A percentile compares a stretch with the other conserved stretches of the same genome.
Evolutionary conservation across 2,113 vertebrate genomes (phyloP).

Genomic region (Mustela nigripes): DNA sequence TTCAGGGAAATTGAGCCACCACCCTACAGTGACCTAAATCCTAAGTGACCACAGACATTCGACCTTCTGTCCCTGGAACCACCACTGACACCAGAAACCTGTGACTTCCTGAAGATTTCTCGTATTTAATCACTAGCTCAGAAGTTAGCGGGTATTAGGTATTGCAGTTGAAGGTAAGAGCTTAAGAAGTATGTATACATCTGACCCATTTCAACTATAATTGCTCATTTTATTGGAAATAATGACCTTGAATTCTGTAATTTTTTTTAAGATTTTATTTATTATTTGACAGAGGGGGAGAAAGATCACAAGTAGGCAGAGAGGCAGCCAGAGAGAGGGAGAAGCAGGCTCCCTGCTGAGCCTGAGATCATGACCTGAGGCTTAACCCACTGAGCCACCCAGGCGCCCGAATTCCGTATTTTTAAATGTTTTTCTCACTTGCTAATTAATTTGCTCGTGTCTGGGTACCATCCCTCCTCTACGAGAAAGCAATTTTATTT

Average conservation of each 20-base stretch:
- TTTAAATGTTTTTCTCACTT: not conserved
- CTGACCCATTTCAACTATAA: not conserved
- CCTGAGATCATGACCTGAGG: too few species aligned
- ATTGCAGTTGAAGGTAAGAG: not conserved
- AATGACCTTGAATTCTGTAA: not conserved
- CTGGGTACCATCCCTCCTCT: not conserved
- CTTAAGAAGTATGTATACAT: not conserved
- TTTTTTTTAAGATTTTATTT: not conserved
- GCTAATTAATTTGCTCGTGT: not conserved
- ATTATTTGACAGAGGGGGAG: too few species aligned
- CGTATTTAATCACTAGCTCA: not conserved
- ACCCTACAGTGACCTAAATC: not conserved
- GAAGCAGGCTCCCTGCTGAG: too few species aligned
- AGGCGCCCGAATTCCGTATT: too few species aligned
- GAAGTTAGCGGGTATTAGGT: not conserved
- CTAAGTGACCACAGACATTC: not conserved
- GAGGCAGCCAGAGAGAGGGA: too few species aligned
- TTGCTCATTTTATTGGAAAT: constrained; percentile 22
- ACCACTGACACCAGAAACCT: not conserved
- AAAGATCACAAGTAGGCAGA: too few species aligned
- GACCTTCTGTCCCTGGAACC: not conserved
- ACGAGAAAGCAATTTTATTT: not conserved
- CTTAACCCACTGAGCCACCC: too few species aligned
- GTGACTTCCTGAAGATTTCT: not conserved
- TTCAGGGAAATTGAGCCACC: not conserved